These are phyloP conservation scores for Bujurquina vittata DNA, from an alignment of 2,113 vertebrate genomes.

Conservation along the genomic window DNA sequence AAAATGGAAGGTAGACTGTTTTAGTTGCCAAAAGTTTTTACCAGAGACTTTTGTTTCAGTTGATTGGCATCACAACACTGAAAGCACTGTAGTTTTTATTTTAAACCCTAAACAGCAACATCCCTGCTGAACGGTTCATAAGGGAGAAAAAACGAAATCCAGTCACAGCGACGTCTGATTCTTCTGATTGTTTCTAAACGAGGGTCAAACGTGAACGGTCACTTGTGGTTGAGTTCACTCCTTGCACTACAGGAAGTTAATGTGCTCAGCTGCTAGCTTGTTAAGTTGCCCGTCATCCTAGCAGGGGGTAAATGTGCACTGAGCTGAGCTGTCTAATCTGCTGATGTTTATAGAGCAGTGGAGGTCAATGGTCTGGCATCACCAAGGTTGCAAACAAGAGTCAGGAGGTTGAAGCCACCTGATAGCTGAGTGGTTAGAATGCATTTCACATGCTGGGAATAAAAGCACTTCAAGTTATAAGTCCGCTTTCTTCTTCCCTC, in stretches of 20 bases:
- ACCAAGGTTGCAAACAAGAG: neutral
- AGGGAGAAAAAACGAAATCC: neutral
- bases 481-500: neutral
- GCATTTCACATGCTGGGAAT: neutral
- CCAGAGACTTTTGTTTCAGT: neutral
- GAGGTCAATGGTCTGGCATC: neutral
- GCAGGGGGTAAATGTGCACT: conserved; percentile 16
- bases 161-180: neutral
- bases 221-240: neutral
- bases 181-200: neutral
- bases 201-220: conserved; percentile 8
- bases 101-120: neutral
- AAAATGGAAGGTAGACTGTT: no score
- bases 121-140: no score
- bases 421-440: neutral
- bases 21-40: neutral
- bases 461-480: neutral
- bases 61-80: no score
- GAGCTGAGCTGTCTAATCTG: conserved; percentile 40
- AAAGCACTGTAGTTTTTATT: neutral
- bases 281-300: conserved; percentile 2
- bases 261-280: neutral
- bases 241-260: neutral
- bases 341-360: conserved; percentile 8
- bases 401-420: neutral